A percentile compares a stretch with the other conserved stretches of the same genome.
Conservation (phyloP, 2,797 vertebrate species). For the Crotalus adamanteus region DNA sequence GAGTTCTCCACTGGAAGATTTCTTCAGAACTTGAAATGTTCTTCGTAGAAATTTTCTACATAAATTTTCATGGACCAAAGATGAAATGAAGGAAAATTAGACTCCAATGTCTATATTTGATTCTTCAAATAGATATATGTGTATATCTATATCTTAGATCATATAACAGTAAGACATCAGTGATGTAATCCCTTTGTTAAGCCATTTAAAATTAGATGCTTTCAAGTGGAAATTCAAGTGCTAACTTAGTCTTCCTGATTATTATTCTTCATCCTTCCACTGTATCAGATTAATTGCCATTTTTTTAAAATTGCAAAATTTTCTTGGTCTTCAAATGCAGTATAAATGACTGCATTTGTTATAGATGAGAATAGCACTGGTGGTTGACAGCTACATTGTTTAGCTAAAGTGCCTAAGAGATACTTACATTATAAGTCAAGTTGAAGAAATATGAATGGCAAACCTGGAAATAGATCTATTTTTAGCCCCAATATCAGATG, state of each 20-base stretch:
- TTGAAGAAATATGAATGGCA: neutral
- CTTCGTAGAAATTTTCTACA: neutral
- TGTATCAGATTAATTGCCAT: neutral
- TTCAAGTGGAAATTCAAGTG: neutral
- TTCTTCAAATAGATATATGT: neutral
- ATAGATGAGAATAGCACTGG: neutral
- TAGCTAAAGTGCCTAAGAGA: neutral
- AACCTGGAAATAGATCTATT: neutral
- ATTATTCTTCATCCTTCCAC: neutral
- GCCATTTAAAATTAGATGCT: neutral
- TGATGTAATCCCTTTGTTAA: neutral
- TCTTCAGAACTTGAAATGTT: neutral
- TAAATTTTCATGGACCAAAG: neutral
- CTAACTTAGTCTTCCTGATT: neutral
- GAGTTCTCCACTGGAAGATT: neutral
- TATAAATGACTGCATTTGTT: neutral
- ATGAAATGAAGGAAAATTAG: neutral
- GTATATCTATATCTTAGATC: neutral
- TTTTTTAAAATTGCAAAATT: neutral
- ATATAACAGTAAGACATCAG: neutral
- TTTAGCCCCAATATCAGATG: neutral
- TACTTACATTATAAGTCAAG: neutral
- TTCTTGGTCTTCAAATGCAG: neutral
- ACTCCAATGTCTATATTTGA: neutral
- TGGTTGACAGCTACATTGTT: neutral